These are phyloP conservation scores for Notospermus geniculatus DNA, from an alignment of 1,140 invertebrate species.

Conservation along the genomic window DNA sequence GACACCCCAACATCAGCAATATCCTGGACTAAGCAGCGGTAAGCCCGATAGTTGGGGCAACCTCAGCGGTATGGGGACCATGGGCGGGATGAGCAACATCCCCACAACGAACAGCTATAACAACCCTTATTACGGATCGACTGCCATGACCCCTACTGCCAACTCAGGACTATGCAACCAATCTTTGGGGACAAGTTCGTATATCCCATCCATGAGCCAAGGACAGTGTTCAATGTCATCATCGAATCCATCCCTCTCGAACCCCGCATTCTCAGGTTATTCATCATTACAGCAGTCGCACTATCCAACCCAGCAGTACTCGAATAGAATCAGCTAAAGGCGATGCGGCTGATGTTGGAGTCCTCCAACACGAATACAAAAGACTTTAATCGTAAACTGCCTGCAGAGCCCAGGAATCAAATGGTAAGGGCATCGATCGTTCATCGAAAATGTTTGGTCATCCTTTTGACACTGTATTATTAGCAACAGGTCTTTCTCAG, in stretches of 20 bases:
- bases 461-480: no score
- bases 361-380: no score
- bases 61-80: conserved; percentile 26
- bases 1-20: conserved; percentile 32
- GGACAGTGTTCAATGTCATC: conserved; percentile 16
- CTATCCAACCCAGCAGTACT: conserved; percentile 34
- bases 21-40: conserved; percentile 21
- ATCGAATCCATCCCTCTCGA: conserved; percentile 14
- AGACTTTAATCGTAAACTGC: no score
- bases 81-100: conserved; percentile 23
- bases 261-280: conserved; percentile 24
- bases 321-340: conserved; percentile 8
- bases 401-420: no score
- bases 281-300: conserved; percentile 30
- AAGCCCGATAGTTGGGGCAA: conserved; percentile 33
- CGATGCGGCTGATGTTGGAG: no score
- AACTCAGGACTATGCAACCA: not conserved
- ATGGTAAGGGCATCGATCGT: no score
- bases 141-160: conserved; percentile 13
- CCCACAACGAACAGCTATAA: conserved; percentile 17
- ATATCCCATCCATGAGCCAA: conserved; percentile 26
- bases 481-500: no score
- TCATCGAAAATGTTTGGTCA: no score
- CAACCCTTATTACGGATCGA: conserved; percentile 20
- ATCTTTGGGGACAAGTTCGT: conserved; percentile 18